Conservation (phyloP, 2,797 vertebrate species). For the Oryzias sinensis region DNA sequence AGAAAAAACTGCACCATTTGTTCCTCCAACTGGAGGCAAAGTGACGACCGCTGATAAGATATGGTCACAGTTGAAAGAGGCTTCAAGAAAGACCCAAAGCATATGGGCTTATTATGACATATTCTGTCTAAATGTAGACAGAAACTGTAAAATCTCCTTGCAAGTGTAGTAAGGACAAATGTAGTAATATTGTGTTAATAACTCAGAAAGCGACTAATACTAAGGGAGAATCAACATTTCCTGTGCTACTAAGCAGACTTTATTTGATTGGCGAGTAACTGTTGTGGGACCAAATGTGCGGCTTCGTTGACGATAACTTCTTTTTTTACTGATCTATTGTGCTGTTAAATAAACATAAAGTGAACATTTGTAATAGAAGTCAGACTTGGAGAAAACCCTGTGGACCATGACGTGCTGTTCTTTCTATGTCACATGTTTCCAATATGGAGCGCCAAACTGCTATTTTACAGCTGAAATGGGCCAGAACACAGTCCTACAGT, state of each 20-base stretch:
- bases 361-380: background rate
- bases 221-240: constrained; percentile 42
- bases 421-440: constrained; percentile 68
- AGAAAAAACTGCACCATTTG: background rate
- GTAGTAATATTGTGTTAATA: too few species aligned
- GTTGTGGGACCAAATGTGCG: constrained; percentile 56
- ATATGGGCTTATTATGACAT: constrained; percentile 24
- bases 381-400: constrained; percentile 47
- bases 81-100: constrained; percentile 14
- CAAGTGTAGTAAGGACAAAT: constrained; percentile 21
- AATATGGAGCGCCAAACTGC: constrained; percentile 65
- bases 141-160: constrained; percentile 14
- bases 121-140: constrained; percentile 40
- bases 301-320: too few species aligned
- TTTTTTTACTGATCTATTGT: too few species aligned
- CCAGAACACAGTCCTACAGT: constrained; percentile 60
- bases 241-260: constrained; percentile 53
- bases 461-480: constrained; percentile 70
- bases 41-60: background rate
- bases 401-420: constrained; percentile 46
- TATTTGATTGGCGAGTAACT: constrained; percentile 72
- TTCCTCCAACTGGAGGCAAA: constrained; percentile 1
- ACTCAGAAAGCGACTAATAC: too few species aligned
- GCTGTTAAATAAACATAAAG: too few species aligned
- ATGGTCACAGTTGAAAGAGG: constrained; percentile 6